Conservation (phyloP, 2,113 vertebrate genomes). For the Rhinoptilus africanus region DNA sequence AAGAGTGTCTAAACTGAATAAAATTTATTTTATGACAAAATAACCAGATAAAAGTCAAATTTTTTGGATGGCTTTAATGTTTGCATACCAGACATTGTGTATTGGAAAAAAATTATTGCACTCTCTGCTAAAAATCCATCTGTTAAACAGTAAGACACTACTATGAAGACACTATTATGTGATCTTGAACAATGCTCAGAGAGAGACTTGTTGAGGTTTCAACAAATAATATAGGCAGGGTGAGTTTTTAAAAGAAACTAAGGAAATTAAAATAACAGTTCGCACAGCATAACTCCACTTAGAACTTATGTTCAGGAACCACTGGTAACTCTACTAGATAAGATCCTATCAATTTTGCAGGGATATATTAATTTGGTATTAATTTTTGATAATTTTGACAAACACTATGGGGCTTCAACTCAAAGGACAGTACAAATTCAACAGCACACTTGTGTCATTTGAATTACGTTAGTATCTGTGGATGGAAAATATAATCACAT, state of each 20-base stretch:
- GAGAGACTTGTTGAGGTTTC: constrained; percentile 61
- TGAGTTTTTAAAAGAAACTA: constrained; percentile 51
- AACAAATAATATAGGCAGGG: constrained; percentile 51
- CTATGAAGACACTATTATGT: constrained; percentile 52
- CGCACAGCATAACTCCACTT: constrained; percentile 44
- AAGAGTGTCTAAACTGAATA: background rate
- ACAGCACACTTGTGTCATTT: background rate
- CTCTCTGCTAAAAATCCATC: background rate
- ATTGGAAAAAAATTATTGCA: background rate
- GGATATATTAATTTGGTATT: constrained; percentile 2
- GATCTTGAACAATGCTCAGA: constrained; percentile 34
- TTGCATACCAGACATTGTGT: background rate
- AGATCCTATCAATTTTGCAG: constrained; percentile 28
- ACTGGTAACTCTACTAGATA: constrained; percentile 15
- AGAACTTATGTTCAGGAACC: constrained; percentile 47
- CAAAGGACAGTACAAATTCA: background rate
- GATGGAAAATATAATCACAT: background rate
- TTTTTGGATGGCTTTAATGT: background rate
- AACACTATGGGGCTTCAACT: background rate
- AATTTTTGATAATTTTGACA: constrained; percentile 20
- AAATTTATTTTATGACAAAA: background rate
- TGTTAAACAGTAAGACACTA: background rate
- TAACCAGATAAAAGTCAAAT: background rate
- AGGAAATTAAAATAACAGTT: constrained; percentile 65
- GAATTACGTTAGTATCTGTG: background rate